phyloP scores from a whole-genome alignment of 2,113 vertebrate species.

The Sitta europaea region DNA sequence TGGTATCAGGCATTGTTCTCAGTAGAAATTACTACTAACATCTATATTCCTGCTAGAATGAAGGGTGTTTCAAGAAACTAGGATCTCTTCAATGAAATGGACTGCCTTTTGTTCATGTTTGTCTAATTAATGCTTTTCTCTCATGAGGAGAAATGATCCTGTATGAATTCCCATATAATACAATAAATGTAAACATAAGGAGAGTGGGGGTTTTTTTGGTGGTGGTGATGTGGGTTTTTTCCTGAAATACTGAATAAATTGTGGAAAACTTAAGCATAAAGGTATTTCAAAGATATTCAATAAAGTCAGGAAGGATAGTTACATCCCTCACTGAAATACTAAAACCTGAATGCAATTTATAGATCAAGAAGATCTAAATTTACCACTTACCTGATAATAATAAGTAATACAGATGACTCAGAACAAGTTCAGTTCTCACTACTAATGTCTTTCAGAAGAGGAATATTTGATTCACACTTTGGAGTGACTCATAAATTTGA shows the following conservation, averaged over 20 bases:
- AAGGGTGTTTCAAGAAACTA: not conserved
- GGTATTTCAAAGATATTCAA: not conserved
- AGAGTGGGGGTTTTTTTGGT: fast-evolving
- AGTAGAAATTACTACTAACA: not conserved
- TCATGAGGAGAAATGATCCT: not conserved
- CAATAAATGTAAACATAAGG: not conserved
- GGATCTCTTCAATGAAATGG: not conserved
- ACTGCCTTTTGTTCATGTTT: not conserved
- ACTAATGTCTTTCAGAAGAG: not conserved
- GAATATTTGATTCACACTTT: not conserved
- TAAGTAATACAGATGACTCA: not conserved
- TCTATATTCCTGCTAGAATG: not conserved
- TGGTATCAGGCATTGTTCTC: not conserved
- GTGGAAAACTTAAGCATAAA: not conserved
- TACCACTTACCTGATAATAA: not conserved
- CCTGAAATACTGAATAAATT: not conserved
- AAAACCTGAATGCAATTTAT: not conserved
- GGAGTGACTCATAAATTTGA: not conserved
- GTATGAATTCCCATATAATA: not conserved
- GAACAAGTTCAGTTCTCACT: not conserved
- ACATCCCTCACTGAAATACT: not conserved
- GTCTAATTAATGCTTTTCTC: not conserved
- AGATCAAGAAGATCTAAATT: not conserved
- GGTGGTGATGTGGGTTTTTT: not conserved
- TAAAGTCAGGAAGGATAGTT: not conserved